Evolutionary conservation across 2,888 invertebrate genomes (phyloP), one percentile per base, ranked within the genome.

Genomic region (Asteroscopus sphinx): DNA sequence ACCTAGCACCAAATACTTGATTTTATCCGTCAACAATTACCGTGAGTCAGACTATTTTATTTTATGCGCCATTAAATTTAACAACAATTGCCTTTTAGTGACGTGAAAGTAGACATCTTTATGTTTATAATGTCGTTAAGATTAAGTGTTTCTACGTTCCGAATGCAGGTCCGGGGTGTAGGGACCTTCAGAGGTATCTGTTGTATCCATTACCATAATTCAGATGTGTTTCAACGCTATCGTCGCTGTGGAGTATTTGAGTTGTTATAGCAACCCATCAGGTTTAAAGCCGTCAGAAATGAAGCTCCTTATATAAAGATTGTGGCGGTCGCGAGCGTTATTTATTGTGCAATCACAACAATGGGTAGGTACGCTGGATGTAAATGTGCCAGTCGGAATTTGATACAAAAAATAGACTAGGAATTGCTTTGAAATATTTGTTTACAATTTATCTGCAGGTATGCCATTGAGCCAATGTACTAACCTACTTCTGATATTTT

Each of bases 31-130:
- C 80, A 80, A 81, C 79, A 87, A 89, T 90, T 87, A 89, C 80
- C 81, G 69, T 85, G 86, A 87, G 77, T 85, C 83, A 77, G 75
- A 74, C 82, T 79, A 81, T 88, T 90, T 89, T 90, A 90, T 91
- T 92, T 93, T 87, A 92, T 88, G 88, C 67, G 65, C 80, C 88
- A 89, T 92, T 86, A 93, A 91, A 90, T 92, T 93, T 93, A 92
- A 93, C 91, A 90, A 92, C 91, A 91, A 92, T 92, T 86, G 85
- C 85, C 85, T 91, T 88, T 91, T 87, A 90, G 89, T 91, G 90
- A 89, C 84, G 82, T 79, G 81, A 80, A 82, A 87, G 84, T 86
- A 84, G 88, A 88, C 89, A 88, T 88, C 82, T 92, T 92, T 92
- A 93, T 88, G 90, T 90, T 87, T 88, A 87, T 89, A n/a, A 85